Evolutionary conservation across 2,113 vertebrate species (phyloP).

Genomic region (Petromus typicus): DNA sequence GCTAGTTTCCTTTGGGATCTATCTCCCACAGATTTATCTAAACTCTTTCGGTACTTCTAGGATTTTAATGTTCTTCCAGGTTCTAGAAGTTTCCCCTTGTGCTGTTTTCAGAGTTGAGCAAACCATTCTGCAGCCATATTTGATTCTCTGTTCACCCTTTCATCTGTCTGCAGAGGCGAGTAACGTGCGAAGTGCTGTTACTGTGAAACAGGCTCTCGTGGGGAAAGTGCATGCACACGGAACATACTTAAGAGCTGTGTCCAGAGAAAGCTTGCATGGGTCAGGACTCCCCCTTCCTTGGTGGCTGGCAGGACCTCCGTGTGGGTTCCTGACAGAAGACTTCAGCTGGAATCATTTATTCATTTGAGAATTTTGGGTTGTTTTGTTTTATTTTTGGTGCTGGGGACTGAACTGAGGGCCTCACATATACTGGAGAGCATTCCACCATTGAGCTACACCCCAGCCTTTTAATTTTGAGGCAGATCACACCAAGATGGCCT

Average conservation of each 20-base stretch:
- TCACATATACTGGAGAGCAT: background rate
- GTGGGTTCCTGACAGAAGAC: background rate
- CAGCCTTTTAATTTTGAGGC: background rate
- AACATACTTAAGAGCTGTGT: too few species aligned
- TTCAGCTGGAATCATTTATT: constrained; percentile 15
- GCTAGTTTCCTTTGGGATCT: background rate
- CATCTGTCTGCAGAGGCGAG: background rate
- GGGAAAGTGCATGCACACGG: background rate
- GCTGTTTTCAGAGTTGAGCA: background rate
- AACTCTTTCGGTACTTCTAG: background rate
- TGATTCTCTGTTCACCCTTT: background rate
- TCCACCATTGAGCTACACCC: background rate
- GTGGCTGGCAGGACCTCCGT: background rate
- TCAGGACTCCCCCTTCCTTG: background rate
- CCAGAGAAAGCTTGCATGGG: background rate
- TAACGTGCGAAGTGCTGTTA: background rate
- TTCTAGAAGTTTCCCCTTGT: background rate
- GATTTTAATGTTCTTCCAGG: background rate
- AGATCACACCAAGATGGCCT: background rate
- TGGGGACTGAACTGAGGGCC: background rate
- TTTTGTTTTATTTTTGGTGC: background rate
- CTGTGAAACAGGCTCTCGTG: background rate
- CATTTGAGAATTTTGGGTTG: background rate
- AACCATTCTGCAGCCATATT: background rate
- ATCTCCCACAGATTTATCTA: background rate